Evolutionary conservation across 64 coral and sea anemone genomes (phyloP).

Genomic region (Cladopsammia gracilis): DNA sequence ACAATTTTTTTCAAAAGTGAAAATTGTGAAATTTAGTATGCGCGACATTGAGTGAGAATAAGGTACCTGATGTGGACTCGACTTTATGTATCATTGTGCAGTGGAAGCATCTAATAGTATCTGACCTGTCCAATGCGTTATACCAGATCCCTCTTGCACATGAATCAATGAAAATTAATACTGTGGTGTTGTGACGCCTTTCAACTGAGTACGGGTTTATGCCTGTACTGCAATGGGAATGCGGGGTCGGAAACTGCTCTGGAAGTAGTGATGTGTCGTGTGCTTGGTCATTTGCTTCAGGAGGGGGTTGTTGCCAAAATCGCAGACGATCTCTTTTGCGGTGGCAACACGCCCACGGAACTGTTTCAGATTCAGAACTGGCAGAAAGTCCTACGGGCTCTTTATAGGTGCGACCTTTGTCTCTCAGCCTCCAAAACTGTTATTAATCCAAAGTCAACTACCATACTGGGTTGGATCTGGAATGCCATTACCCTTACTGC

Average conservation of each 20-base stretch:
- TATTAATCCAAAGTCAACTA: conserved; percentile 5
- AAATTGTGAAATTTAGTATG: no score
- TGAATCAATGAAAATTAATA: no score
- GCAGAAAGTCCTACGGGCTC: background rate
- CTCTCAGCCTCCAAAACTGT: conserved; percentile 12
- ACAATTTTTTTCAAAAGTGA: no score
- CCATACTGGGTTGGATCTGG: background rate
- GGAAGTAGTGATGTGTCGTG: conserved; percentile 17
- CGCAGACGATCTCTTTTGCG: conserved; percentile 38
- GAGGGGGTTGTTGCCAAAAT: background rate
- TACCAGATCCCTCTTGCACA: background rate
- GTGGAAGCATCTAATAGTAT: background rate
- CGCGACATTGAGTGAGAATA: no score
- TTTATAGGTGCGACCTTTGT: conserved; percentile 19
- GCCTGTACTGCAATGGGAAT: background rate
- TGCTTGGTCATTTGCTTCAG: background rate
- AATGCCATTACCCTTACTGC: background rate
- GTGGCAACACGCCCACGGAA: background rate
- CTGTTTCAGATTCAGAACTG: background rate
- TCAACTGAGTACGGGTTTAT: no score
- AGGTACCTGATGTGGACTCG: no score
- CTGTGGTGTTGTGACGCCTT: background rate
- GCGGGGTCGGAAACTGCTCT: background rate
- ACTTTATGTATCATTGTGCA: background rate
- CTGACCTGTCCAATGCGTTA: background rate